Evolutionary conservation across 2,797 vertebrate species (phyloP).

Genomic region (Rhynchonycteris naso): DNA sequence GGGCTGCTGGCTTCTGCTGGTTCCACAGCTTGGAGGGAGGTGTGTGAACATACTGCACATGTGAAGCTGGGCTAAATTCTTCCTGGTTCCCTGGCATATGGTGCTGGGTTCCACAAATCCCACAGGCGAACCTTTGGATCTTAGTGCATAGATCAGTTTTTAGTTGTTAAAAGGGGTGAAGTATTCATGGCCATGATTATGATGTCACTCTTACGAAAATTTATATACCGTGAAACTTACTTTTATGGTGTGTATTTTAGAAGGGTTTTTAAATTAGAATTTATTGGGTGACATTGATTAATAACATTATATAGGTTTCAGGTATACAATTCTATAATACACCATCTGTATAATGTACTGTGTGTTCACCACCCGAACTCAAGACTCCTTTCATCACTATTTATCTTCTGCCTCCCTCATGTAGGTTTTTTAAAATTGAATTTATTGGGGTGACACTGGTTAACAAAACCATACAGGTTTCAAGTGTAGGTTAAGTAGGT

Average conservation of each 20-base stretch:
- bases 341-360: no score
- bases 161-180: neutral
- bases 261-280: neutral
- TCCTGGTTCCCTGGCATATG: neutral
- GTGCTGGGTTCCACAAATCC: neutral
- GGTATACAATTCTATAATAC: no score
- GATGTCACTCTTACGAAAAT: neutral
- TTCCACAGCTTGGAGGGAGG: neutral
- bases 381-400: no score
- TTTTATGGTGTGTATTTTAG: neutral
- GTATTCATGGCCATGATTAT: neutral
- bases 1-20: neutral
- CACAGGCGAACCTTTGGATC: neutral
- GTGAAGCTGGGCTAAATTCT: neutral
- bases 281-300: neutral
- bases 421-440: neutral
- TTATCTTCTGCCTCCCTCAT: no score
- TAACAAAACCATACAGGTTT: neutral
- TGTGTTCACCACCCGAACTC: no score
- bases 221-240: neutral
- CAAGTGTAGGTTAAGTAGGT: neutral
- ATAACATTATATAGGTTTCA: neutral
- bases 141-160: neutral
- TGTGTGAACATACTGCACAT: neutral
- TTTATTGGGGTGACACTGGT: neutral